Base-by-base conservation (phyloP, 2,797 vertebrate species). In the Jordanella pulchra region DNA sequence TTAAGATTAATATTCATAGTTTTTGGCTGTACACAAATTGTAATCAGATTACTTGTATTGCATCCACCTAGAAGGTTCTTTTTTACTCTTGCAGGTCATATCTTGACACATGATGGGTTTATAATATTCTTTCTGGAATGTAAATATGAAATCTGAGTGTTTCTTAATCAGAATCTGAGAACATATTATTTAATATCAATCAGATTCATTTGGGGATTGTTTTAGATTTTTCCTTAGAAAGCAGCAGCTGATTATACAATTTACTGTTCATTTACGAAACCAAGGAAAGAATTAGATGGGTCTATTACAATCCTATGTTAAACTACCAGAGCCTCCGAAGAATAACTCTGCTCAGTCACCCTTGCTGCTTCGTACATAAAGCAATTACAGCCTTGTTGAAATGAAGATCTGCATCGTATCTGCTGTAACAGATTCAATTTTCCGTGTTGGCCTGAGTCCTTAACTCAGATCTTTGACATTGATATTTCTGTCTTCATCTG, bases 331-430 rank as follows among this genome's bases (percentile, higher is more conserved):
- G 23, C 39, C 21, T 42, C 35, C n/a, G 60, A 63, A 44, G 23
- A 61, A 63, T 25, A 25, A 25, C 60, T 44, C 21, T 28, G 48
- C 74, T 77, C 65, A 60, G 28, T 83, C 73, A 68, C 64, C 51
- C 58, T 71, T 75, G 58, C 65, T 27, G 56, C 51, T 21, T 35
- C 12, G 0, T 50, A 65, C 18, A 17, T 21, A 12, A 80, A 78
- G 32, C 72, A 80, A 70, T 78, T 75, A 80, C 68, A 63, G 65
- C 53, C 76, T 63, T 7, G 76, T 79, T 75, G 68, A 79, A 67
- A 83, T 77, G 61, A 81, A 83, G 78, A 81, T 83, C 68, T 67
- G 30, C 56, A 75, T 81, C 47, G 0, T 28, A 15, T 70, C 69
- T 42, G 72, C 67, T 66, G 60, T 72, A 74, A 76, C 69, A 54